Evolutionary conservation across 2,113 vertebrate genomes (phyloP).

Genomic region (Tangachromis dhanisi): DNA sequence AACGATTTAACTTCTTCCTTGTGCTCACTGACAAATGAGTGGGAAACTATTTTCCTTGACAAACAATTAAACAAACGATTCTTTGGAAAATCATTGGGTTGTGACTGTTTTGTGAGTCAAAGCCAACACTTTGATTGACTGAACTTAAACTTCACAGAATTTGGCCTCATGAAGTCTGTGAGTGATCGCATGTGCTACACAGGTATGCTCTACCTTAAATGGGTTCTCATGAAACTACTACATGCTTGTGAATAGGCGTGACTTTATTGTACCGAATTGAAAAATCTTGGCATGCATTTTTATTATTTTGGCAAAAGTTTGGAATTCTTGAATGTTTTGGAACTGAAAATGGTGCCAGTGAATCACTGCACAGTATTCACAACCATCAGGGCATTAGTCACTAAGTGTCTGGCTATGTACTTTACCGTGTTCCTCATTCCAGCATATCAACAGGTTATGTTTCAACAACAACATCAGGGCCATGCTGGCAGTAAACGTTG

Average conservation of each 20-base stretch:
- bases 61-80: conserved; percentile 33
- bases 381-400: neutral
- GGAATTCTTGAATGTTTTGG: neutral
- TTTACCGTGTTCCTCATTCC: neutral
- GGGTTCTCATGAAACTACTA: neutral
- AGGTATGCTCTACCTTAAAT: neutral
- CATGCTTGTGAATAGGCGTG: neutral
- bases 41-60: conserved; percentile 26
- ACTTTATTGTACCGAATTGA: neutral
- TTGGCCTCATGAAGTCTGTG: neutral
- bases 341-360: neutral
- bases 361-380: neutral
- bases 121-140: conserved; percentile 8
- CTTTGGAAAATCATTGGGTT: conserved; percentile 21
- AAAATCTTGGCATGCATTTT: neutral
- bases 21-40: conserved; percentile 20
- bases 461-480: neutral
- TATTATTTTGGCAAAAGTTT: neutral
- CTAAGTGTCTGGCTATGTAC: neutral
- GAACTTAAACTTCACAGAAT: neutral
- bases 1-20: conserved; percentile 25
- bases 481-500: neutral
- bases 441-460: neutral
- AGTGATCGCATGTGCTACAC: neutral
- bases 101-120: conserved; percentile 6